Evolutionary conservation across 2,113 vertebrate genomes (phyloP).

Genomic region (Carassius carassius): DNA sequence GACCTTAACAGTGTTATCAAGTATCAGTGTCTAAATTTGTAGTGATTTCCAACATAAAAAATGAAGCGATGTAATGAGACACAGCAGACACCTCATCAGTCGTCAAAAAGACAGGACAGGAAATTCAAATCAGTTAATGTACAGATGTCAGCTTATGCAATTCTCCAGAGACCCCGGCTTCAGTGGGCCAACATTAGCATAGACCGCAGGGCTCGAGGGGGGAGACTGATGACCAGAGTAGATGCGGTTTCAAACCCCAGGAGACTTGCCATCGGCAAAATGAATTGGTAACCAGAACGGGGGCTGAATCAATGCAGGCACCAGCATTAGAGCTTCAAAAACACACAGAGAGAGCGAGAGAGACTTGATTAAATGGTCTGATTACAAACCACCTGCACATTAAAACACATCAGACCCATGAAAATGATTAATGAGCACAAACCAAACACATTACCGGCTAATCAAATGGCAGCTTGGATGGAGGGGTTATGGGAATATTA

Average conservation of each 20-base stretch:
- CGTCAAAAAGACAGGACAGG: background rate
- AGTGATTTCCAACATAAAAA: background rate
- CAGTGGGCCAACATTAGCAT: conserved; percentile 21
- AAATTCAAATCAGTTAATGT: conserved; percentile 22
- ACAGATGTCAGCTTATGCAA: conserved; percentile 29
- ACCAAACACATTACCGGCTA: conserved; percentile 32
- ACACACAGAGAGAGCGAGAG: conserved; percentile 31
- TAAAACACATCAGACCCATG: conserved; percentile 22
- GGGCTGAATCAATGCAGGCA: conserved; percentile 51
- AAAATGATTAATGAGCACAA: conserved; percentile 23
- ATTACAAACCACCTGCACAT: conserved; percentile 28
- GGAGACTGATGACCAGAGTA: conserved; percentile 28
- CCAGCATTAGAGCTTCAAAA: conserved; percentile 36
- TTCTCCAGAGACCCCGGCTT: conserved; percentile 4
- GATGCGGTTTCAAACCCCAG: conserved; percentile 43
- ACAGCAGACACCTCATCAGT: background rate
- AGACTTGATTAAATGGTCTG: conserved; percentile 26
- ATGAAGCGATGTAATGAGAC: background rate
- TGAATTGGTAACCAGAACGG: conserved; percentile 58
- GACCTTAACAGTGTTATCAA: conserved; percentile 1
- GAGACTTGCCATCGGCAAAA: conserved; percentile 50
- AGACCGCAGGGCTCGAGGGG: background rate
- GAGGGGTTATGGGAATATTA: conserved; percentile 8
- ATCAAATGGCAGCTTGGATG: conserved; percentile 5
- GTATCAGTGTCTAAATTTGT: background rate